A percentile compares a stretch with the other conserved stretches of the same genome.
phyloP scores from a whole-genome alignment of 2,113 vertebrate genomes.

The Capricornis sumatraensis region DNA sequence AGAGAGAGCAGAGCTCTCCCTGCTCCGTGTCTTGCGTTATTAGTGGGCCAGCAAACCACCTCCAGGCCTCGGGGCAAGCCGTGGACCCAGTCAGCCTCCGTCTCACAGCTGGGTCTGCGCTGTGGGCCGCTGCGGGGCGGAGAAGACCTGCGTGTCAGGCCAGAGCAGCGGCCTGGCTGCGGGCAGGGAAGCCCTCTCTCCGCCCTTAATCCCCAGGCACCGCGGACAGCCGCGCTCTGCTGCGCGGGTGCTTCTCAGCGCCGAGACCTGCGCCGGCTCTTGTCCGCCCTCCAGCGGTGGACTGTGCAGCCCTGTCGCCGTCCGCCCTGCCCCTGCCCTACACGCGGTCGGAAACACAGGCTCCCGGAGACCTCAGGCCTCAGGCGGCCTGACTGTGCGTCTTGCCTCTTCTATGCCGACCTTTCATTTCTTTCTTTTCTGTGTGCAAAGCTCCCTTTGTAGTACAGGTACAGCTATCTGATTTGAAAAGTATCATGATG shows the following conservation, averaged over 20 bases:
- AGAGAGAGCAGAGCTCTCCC: rapidly evolving
- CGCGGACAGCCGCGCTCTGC: neutral
- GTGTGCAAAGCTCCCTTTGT: neutral
- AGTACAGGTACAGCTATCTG: neutral
- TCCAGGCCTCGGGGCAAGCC: neutral
- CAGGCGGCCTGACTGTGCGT: neutral
- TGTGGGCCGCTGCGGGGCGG: neutral
- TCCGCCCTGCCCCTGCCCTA: neutral
- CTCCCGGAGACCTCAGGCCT: rapidly evolving
- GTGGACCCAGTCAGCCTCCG: neutral
- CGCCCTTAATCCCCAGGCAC: neutral
- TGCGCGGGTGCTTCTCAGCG: neutral
- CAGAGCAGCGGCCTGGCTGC: neutral
- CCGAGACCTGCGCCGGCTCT: neutral
- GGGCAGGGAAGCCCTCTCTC: neutral
- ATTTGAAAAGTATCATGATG: neutral
- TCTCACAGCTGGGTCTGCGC: neutral
- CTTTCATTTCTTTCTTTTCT: neutral
- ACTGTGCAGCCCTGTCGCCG: rapidly evolving
- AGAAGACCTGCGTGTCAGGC: neutral
- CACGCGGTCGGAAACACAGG: neutral
- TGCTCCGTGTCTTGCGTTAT: neutral
- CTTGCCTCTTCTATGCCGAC: neutral
- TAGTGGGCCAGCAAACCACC: neutral
- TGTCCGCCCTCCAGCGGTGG: neutral